phyloP scores from a whole-genome alignment of 2,888 invertebrate species.

The Apocheima hispidaria region DNA sequence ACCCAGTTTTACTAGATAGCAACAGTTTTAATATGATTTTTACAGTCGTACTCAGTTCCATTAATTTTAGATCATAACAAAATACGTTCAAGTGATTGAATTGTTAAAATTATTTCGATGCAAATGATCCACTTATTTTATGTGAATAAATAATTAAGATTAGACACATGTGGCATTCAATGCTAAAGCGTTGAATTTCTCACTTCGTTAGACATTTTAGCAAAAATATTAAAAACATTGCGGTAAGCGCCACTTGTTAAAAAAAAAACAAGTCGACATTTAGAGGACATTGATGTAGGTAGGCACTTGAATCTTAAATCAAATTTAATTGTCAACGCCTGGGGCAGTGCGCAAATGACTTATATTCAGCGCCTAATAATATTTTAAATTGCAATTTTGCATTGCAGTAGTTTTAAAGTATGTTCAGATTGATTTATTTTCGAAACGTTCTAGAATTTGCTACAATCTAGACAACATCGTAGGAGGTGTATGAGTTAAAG shows the following conservation, averaged over 20 bases:
- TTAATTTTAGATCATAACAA: conserved; percentile 20
- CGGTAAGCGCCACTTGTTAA: conserved; percentile 14
- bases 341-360: conserved; percentile 42
- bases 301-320: conserved; percentile 53
- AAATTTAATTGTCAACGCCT: conserved; percentile 52
- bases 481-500: conserved; percentile 29
- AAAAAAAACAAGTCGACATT: conserved; percentile 52
- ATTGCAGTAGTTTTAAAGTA: conserved; percentile 39
- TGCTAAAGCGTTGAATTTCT: neutral
- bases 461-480: conserved; percentile 34
- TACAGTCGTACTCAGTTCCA: neutral
- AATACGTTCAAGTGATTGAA: conserved; percentile 33
- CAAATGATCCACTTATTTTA: neutral
- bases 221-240: conserved; percentile 1
- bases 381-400: conserved; percentile 43
- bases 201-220: neutral
- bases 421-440: conserved; percentile 43
- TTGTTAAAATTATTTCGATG: conserved; percentile 12
- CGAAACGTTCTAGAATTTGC: conserved; percentile 39
- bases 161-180: no score
- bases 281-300: conserved; percentile 54
- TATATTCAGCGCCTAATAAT: conserved; percentile 30
- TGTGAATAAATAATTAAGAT: no score
- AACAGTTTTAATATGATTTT: neutral
- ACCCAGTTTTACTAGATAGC: neutral